Conservation (phyloP, 2,113 vertebrate species). For the Albula glossodonta region DNA sequence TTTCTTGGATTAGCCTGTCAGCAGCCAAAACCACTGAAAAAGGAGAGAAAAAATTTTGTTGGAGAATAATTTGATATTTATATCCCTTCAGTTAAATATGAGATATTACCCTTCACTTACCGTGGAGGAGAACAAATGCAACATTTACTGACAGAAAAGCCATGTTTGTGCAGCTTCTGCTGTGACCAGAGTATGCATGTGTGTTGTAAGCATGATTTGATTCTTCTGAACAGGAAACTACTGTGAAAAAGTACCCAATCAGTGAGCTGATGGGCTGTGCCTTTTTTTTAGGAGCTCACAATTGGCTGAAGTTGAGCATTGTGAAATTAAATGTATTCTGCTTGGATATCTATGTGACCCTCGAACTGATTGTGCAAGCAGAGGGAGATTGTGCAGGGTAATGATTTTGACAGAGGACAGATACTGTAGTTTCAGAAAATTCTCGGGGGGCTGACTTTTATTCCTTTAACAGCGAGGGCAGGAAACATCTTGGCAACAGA, state of each 20-base stretch:
- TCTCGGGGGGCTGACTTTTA: no score
- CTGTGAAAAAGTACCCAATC: background rate
- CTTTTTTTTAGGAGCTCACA: no score
- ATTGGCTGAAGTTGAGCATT: background rate
- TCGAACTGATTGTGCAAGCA: no score
- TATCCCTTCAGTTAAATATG: background rate
- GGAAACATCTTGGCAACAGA: no score
- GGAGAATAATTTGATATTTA: background rate
- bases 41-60: no score
- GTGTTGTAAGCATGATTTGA: background rate
- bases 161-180: background rate
- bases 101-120: background rate
- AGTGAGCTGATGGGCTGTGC: background rate
- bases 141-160: background rate
- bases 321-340: no score
- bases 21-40: background rate
- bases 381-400: no score
- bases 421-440: no score
- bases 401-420: no score
- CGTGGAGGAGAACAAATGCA: background rate
- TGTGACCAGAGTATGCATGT: background rate
- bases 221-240: background rate
- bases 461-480: no score
- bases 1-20: slow-evolving; percentile 15
- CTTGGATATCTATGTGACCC: no score